Evolutionary conservation across 2,888 invertebrate genomes (phyloP), one percentile per base, ranked within the genome.

Genomic region (Gastracanthus pulcherrimus): DNA sequence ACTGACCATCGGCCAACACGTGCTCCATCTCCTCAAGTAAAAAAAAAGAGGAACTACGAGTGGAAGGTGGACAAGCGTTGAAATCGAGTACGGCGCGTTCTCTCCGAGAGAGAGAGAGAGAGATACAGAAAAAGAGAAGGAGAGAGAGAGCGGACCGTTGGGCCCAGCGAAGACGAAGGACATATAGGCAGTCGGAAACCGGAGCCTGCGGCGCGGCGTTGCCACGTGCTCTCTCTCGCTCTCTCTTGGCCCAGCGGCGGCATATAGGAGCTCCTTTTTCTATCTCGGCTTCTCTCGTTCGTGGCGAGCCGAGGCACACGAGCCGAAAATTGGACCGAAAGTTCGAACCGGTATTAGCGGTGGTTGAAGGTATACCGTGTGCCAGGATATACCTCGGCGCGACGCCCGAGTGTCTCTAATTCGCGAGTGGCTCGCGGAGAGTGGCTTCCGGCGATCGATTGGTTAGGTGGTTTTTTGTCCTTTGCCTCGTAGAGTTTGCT

Each of bases 201-300:
- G 67, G 77, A 81, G 81, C 77, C 81, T 79, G 81, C 64, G 80
- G 36, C 81, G 81, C 82, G 82, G 74, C 78, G 78, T 82, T 84
- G 84, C 84, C 84, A 84, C 83, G 83, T 80, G 83, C 83, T 80
- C 82, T 69, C 71, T 55, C 71, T n/a, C 19, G 7, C 31, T 58
- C 23, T 45, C 36, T 29, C 38, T 34, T 62, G 13, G 13, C 34
- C 16, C n/a, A n/a, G n/a, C n/a, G n/a, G n/a, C n/a, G n/a, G 31
- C 4, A 31, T n/a, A n/a, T n/a, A 16, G n/a, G n/a, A n/a, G n/a
- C n/a, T 55, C 16, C 9, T 41, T 3, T 41, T 13, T 31, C 16
- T 31, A 6, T 31, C 3, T 31, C 48, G 2, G 1, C 19, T n/a
- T n/a, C n/a, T n/a, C n/a, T 34, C 62, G n/a, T 31, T 9, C 38